These are phyloP conservation scores for Drosophila teissieri DNA, from an alignment of 1,140 invertebrate genomes.

Conservation along the genomic window DNA sequence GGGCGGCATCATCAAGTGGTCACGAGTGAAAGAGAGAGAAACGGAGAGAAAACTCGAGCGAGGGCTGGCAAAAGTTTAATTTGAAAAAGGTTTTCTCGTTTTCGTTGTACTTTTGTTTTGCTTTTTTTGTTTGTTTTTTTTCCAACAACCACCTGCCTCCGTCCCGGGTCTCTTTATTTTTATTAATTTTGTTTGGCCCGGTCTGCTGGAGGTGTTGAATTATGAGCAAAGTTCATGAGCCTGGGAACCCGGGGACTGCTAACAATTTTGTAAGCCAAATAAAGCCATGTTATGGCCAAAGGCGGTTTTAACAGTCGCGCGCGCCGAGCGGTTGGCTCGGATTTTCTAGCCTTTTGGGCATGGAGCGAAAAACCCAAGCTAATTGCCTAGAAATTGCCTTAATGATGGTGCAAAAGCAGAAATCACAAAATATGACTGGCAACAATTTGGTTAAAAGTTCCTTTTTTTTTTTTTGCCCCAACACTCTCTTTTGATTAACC, in stretches of 20 bases:
- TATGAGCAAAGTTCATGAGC: slow-evolving; percentile 77
- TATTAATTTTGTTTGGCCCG: slow-evolving; percentile 51
- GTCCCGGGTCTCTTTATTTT: slow-evolving; percentile 21
- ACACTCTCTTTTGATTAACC: slow-evolving; percentile 35
- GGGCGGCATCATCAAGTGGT: slow-evolving; percentile 78
- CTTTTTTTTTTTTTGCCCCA: neutral
- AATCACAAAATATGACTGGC: slow-evolving; percentile 56
- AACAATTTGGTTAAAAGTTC: slow-evolving; percentile 45
- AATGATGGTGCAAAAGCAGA: slow-evolving; percentile 43
- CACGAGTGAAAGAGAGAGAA: slow-evolving; percentile 37
- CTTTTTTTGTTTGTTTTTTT: slow-evolving; percentile 44
- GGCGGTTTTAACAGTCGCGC: slow-evolving; percentile 48
- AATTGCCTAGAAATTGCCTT: slow-evolving; percentile 54
- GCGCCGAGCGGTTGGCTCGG: neutral
- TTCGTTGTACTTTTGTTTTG: slow-evolving; percentile 50
- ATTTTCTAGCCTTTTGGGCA: slow-evolving; percentile 22
- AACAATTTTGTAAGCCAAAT: slow-evolving; percentile 79
- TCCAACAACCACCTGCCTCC: neutral
- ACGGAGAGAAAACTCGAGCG: slow-evolving; percentile 2
- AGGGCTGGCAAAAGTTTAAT: slow-evolving; percentile 70
- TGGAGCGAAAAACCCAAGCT: slow-evolving; percentile 13
- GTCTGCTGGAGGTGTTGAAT: slow-evolving; percentile 68
- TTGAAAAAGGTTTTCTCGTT: slow-evolving; percentile 75
- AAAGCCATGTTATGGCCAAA: slow-evolving; percentile 72
- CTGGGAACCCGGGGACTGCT: slow-evolving; percentile 29